A percentile compares a stretch with the other conserved stretches of the same genome.
These are phyloP conservation scores for Dasysyrphus albostriatus DNA, from an alignment of 2,888 invertebrate genomes.

Conservation along the genomic window DNA sequence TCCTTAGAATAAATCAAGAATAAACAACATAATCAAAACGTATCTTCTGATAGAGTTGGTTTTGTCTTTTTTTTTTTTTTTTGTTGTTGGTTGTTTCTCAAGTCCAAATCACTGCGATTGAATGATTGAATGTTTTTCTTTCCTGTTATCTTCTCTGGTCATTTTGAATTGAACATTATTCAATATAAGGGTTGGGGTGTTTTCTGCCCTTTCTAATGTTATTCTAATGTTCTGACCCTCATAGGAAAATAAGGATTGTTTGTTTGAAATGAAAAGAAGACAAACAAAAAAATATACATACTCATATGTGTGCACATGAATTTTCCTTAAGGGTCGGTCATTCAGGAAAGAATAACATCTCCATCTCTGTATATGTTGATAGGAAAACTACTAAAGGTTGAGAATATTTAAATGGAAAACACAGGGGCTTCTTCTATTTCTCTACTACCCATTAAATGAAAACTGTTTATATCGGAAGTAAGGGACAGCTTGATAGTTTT, in stretches of 20 bases:
- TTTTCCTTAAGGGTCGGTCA: conserved; percentile 73
- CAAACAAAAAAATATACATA: not conserved
- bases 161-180: conserved; percentile 48
- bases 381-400: conserved; percentile 32
- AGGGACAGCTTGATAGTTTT: not conserved
- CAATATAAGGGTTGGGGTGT: not conserved
- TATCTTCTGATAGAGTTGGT: conserved; percentile 3
- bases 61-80: not conserved
- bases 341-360: conserved; percentile 72
- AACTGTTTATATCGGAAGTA: not conserved
- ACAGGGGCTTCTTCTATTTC: not conserved
- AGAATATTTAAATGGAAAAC: conserved; percentile 5
- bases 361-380: conserved; percentile 29
- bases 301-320: conserved; percentile 20
- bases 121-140: conserved; percentile 76
- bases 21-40: conserved; percentile 69
- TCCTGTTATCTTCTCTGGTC: conserved; percentile 72
- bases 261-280: conserved; percentile 61
- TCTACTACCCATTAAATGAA: not conserved
- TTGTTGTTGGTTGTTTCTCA: not conserved
- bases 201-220: conserved; percentile 54
- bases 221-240: conserved; percentile 73
- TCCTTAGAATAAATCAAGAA: conserved; percentile 67
- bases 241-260: conserved; percentile 69
- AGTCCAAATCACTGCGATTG: conserved; percentile 68